A percentile compares a stretch with the other conserved stretches of the same genome.
phyloP scores from a whole-genome alignment of 2,113 vertebrate species.

The Clinocottus analis region DNA sequence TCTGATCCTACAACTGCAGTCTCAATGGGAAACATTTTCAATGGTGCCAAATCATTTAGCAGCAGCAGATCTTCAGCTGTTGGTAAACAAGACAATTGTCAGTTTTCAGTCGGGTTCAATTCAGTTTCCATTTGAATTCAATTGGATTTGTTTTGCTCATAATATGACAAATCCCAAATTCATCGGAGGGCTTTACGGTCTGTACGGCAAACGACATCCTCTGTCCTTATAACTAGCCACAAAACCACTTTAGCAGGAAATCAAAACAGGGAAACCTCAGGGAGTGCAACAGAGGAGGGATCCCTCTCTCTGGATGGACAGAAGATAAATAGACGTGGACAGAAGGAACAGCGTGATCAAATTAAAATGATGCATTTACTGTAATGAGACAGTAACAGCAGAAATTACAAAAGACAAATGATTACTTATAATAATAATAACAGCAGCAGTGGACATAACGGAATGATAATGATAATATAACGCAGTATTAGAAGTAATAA shows the following conservation, averaged over 20 bases:
- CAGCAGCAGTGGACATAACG: background rate
- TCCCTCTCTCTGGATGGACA: no score
- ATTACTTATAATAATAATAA: background rate
- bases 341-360: no score
- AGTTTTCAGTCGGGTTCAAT: background rate
- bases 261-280: background rate
- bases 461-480: background rate
- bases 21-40: background rate
- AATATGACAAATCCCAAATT: background rate
- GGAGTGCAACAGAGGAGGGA: no score
- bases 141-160: background rate
- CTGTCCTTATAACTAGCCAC: background rate
- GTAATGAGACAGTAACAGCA: background rate
- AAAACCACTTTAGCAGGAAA: background rate
- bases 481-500: background rate
- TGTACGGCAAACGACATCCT: background rate
- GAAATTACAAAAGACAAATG: background rate
- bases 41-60: background rate
- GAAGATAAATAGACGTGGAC: no score
- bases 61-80: background rate
- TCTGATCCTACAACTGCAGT: slow-evolving; percentile 6
- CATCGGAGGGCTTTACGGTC: background rate
- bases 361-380: background rate
- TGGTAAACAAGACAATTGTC: background rate
- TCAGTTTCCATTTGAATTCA: background rate